Evolutionary conservation across 2,797 vertebrate species (phyloP).

Genomic region (Myotis vivesi): DNA sequence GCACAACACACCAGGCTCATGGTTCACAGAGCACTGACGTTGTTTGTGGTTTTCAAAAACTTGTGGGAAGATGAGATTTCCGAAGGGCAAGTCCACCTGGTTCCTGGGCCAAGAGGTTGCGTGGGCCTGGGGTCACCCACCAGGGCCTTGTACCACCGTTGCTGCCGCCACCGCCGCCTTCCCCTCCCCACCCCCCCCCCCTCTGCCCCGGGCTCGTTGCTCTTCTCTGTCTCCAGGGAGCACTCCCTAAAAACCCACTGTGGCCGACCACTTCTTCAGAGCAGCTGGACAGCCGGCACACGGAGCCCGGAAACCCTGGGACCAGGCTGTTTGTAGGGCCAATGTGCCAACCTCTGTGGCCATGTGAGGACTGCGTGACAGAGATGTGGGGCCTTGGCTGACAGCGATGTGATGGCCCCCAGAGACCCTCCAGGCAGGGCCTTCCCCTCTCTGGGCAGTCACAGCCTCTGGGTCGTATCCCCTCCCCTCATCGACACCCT

Average conservation of each 20-base stretch:
- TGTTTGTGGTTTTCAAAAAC: background rate
- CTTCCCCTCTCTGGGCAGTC: too few relatives aligned
- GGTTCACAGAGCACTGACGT: background rate
- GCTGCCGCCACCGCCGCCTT: too few relatives aligned
- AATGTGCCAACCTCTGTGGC: rapidly evolving
- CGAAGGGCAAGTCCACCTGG: background rate
- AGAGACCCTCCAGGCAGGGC: background rate
- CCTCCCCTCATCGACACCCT: background rate
- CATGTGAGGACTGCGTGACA: background rate
- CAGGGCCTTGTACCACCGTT: background rate
- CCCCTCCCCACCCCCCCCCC: background rate
- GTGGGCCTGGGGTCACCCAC: background rate
- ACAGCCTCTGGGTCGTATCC: background rate
- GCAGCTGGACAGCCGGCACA: background rate
- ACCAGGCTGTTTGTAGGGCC: background rate
- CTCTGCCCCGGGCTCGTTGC: rapidly evolving
- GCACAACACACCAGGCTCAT: background rate
- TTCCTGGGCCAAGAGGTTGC: background rate
- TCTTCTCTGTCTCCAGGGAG: background rate
- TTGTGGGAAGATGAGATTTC: background rate
- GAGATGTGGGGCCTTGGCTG: background rate
- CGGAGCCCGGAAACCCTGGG: background rate
- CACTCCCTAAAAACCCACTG: background rate
- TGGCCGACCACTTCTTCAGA: background rate
- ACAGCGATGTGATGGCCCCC: background rate